Percentiles rank a stretch among this genome's conserved stretches.
phyloP scores from a whole-genome alignment of 23 tunicate species.

The Phallusia fumigata region DNA sequence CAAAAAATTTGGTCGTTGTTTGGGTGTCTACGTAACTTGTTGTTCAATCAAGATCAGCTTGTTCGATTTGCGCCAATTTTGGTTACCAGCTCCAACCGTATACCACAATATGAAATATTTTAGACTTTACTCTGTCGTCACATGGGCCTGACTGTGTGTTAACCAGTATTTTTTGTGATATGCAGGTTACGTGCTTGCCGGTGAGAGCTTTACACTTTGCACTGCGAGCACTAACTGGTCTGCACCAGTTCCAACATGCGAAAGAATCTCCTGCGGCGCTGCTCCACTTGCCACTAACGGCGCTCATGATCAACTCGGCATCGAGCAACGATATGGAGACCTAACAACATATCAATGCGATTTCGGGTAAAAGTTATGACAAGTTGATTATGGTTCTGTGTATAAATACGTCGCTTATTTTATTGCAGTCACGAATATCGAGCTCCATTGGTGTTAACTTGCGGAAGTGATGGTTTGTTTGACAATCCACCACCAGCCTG shows the following conservation, averaged over 20 bases:
- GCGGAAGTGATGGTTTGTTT: slow-evolving; percentile 4
- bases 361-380: slow-evolving; percentile 34
- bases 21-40: too few relatives aligned
- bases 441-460: neutral
- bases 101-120: too few relatives aligned
- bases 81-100: too few relatives aligned
- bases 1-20: too few relatives aligned
- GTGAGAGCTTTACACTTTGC: slow-evolving; percentile 34
- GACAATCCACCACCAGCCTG: slow-evolving; percentile 9
- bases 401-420: neutral
- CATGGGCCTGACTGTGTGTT: neutral
- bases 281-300: slow-evolving; percentile 47
- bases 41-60: too few relatives aligned
- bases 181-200: slow-evolving; percentile 60
- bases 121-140: neutral
- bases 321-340: slow-evolving; percentile 36
- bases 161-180: neutral
- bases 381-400: neutral
- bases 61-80: too few relatives aligned
- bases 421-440: neutral
- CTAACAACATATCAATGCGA: slow-evolving; percentile 33
- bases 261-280: slow-evolving; percentile 60
- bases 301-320: neutral
- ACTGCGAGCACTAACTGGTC: slow-evolving; percentile 58
- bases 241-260: slow-evolving; percentile 25